phyloP scores from a whole-genome alignment of 2,113 vertebrate genomes.

The Rattus rattus region DNA sequence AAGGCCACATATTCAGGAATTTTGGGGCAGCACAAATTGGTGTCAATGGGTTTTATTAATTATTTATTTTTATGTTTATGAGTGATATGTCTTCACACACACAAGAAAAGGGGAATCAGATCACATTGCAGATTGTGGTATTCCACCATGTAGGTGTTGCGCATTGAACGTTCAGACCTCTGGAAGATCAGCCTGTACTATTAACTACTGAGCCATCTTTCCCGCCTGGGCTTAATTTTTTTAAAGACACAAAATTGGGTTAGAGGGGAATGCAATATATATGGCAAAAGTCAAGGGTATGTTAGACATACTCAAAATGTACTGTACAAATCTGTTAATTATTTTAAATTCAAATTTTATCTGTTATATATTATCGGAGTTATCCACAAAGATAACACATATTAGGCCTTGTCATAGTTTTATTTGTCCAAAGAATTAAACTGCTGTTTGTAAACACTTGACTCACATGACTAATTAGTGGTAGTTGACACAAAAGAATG shows the following conservation, averaged over 20 bases:
- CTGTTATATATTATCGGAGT: background rate
- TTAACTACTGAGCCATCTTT: no score
- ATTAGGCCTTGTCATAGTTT: background rate
- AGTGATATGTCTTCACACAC: no score
- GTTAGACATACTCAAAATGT: background rate
- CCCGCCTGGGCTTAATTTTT: no score
- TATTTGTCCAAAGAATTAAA: background rate
- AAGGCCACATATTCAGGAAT: background rate
- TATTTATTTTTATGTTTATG: no score
- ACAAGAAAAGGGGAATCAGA: no score
- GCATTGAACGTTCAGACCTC: no score
- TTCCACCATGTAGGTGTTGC: no score
- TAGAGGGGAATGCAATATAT: no score
- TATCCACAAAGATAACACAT: background rate
- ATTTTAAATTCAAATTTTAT: background rate
- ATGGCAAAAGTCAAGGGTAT: background rate
- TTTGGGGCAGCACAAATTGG: background rate
- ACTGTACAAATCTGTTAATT: background rate
- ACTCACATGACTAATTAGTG: constrained; percentile 24
- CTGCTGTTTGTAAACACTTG: background rate
- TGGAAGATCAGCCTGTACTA: no score
- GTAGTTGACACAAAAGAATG: background rate
- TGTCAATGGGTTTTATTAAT: no score
- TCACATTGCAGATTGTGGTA: no score
- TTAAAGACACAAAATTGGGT: background rate